Evolutionary conservation across 2,113 vertebrate species (phyloP).

Genomic region (Nerophis lumbriciformis): DNA sequence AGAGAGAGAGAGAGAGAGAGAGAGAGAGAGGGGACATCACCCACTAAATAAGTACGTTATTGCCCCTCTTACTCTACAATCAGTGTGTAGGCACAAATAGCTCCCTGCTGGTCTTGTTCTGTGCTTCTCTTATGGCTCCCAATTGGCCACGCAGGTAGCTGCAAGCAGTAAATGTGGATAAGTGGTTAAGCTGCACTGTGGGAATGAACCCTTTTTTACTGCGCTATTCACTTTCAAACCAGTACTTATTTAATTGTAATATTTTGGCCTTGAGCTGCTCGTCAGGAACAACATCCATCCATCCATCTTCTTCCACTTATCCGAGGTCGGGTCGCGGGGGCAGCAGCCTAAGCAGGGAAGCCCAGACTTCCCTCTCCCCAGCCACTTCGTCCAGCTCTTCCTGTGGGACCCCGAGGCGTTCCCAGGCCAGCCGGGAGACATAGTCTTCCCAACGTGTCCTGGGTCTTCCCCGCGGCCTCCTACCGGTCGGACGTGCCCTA

Average conservation of each 20-base stretch:
- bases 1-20: slow-evolving; percentile 19
- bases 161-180: slow-evolving; percentile 16
- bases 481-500: no score
- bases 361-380: no score
- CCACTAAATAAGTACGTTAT: slow-evolving; percentile 11
- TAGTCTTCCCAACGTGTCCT: no score
- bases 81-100: slow-evolving; percentile 2
- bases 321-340: no score
- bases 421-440: no score
- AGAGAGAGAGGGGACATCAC: slow-evolving; percentile 25
- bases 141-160: slow-evolving; percentile 4
- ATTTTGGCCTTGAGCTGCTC: not conserved
- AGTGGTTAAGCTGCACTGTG: slow-evolving; percentile 28
- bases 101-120: slow-evolving; percentile 17
- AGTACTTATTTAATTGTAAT: slow-evolving; percentile 4
- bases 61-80: slow-evolving; percentile 6
- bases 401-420: no score
- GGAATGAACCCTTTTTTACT: slow-evolving; percentile 15
- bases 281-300: no score
- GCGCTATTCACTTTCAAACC: slow-evolving; percentile 17
- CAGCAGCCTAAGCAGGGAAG: no score
- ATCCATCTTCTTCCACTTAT: no score
- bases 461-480: no score
- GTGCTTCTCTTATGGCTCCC: slow-evolving; percentile 2
- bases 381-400: no score